Conservation (phyloP, 2,797 vertebrate species). For the Fratercula arctica region DNA sequence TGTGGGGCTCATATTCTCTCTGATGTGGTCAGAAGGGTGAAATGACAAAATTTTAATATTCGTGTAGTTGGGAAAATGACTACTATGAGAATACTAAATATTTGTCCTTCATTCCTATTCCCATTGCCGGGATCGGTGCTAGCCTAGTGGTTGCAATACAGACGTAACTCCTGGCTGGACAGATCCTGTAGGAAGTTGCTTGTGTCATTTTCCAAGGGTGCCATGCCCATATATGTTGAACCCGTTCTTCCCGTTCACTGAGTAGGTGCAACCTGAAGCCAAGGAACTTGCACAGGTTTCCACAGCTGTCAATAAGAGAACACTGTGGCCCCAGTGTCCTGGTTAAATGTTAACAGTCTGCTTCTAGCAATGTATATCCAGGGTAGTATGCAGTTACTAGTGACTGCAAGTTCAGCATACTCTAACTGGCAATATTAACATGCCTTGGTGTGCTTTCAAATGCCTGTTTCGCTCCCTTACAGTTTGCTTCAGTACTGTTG, state of each 20-base stretch:
- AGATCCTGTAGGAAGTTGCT: not conserved
- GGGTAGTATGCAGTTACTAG: not conserved
- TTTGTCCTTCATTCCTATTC: not conserved
- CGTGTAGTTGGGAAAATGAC: not conserved
- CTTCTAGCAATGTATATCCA: slow-evolving; percentile 4
- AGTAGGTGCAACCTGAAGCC: not conserved
- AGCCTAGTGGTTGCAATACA: not conserved
- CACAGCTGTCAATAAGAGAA: not conserved
- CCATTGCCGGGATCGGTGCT: rapidly evolving
- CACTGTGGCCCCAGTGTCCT: rapidly evolving
- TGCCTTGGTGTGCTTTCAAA: not conserved
- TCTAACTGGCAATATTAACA: not conserved
- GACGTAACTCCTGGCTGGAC: not conserved
- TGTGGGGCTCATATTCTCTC: not conserved
- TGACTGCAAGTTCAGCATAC: slow-evolving; percentile 11
- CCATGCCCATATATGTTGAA: not conserved
- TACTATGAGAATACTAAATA: not conserved
- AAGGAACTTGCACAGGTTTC: not conserved
- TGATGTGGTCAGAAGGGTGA: not conserved
- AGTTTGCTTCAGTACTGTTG: not conserved
- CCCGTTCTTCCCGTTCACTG: not conserved
- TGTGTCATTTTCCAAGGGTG: not conserved
- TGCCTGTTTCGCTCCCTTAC: not conserved
- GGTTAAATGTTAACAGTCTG: slow-evolving; percentile 49
- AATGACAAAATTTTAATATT: not conserved